Evolutionary conservation across 2,888 invertebrate genomes (phyloP), one percentile per base, ranked within the genome.

Genomic region (Marasmarcha lunaedactyla): DNA sequence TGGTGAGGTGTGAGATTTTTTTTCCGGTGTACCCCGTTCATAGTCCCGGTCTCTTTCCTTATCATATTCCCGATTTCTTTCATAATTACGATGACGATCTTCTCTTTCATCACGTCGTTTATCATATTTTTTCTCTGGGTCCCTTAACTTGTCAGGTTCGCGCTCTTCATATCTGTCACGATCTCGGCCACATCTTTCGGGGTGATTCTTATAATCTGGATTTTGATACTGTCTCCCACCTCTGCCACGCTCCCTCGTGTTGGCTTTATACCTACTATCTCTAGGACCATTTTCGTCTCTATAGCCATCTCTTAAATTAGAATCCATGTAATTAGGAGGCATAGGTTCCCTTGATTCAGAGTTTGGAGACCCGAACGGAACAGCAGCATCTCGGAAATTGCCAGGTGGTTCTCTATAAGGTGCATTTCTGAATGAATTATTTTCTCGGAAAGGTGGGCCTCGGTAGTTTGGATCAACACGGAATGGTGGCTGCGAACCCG

Each of bases 181-280:
- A 46, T 76, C 72, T 51, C 81, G 60, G 43, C 65, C 70, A 47
- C 81, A 64, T 49, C 71, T 67, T 33, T 87, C 85, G 40, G 84
- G 56, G 37, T 74, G 72, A 46, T 72, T 66, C 14, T 76, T 74
- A 44, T 67, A 63, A 41, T 81, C 78, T n/a, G 52, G 38, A 52
- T 67, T 71, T 30, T 62, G 62, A 55, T 72, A 71, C 14, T 81
- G 72, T 44, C 83, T 65, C 1, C 57, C 67, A 11, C 65, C 69
- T 46, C 77, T 61, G 47, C 43, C 70, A 13, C 77, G 70, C 37
- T 56, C 49, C 48, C 50, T 63, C 37, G 68, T 52, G 38, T 77
- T 63, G 51, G 61, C 71, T 4, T 70, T 69, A 20, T 73, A 51
- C 14, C 77, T 46, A 38, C 59, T 57, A 39, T 78, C 78, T 49